Evolutionary conservation across 2,797 vertebrate species (phyloP).

Genomic region (Phoxinus dragarum): DNA sequence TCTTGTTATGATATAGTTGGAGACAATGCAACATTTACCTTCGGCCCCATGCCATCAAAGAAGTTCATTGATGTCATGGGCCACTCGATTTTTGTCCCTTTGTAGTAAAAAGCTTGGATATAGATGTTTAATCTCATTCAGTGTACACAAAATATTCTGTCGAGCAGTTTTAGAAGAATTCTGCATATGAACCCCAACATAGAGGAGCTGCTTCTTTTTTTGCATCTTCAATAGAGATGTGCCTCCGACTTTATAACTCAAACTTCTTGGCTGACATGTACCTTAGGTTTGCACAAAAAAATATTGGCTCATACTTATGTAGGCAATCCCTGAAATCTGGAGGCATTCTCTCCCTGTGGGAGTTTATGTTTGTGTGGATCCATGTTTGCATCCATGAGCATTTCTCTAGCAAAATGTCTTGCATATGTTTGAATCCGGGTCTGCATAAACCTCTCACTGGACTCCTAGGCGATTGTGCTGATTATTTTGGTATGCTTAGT

Average conservation of each 20-base stretch:
- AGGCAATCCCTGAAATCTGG: not conserved
- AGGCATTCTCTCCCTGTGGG: not conserved
- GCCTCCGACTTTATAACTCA: not conserved
- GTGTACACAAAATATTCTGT: not conserved
- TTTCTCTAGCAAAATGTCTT: constrained; percentile 7
- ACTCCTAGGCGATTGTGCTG: not conserved
- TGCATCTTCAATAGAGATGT: not conserved
- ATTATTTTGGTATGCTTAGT: constrained; percentile 52
- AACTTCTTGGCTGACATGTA: constrained; percentile 1
- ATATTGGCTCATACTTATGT: not conserved
- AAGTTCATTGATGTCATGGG: not conserved
- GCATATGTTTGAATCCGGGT: constrained; percentile 13
- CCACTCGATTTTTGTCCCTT: not conserved
- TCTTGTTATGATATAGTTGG: too few species aligned
- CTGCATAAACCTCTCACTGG: constrained; percentile 6
- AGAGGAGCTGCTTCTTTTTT: not conserved
- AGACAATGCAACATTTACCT: not conserved
- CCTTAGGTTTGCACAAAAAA: not conserved
- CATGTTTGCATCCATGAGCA: not conserved
- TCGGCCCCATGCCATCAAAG: not conserved
- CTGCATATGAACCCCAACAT: not conserved
- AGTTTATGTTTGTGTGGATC: not conserved
- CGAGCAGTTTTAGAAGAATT: not conserved
- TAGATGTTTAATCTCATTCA: not conserved
- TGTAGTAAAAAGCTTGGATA: not conserved